A percentile compares a stretch with the other conserved stretches of the same genome.
These are phyloP conservation scores for Tenebrio molitor DNA, from an alignment of 1,140 invertebrate species.

Conservation along the genomic window DNA sequence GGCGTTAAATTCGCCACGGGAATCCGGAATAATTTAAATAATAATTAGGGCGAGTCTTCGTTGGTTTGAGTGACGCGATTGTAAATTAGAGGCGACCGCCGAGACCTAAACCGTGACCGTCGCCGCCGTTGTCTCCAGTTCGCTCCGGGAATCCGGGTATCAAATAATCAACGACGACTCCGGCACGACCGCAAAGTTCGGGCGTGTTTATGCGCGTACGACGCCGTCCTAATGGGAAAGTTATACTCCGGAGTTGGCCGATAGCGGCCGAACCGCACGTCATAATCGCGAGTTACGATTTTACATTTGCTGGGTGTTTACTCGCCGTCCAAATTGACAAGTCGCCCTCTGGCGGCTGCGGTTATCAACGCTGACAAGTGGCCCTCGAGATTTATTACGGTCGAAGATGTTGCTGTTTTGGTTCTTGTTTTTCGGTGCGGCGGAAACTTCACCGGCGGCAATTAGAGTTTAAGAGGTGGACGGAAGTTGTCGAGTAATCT, in stretches of 20 bases:
- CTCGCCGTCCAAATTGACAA: too few relatives aligned
- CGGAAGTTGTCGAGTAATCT: too few relatives aligned
- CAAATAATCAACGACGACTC: conserved; percentile 20
- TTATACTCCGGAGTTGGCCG: too few relatives aligned
- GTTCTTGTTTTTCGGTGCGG: too few relatives aligned
- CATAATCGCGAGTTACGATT: conserved; percentile 1
- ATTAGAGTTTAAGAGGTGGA: too few relatives aligned
- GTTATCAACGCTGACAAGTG: too few relatives aligned
- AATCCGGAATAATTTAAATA: conserved; percentile 31
- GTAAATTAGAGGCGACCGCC: conserved; percentile 22
- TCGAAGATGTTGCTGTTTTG: too few relatives aligned
- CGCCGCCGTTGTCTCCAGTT: not conserved
- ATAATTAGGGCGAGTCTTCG: conserved; percentile 22
- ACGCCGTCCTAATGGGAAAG: conserved; percentile 2
- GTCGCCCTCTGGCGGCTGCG: too few relatives aligned
- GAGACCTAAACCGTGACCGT: not conserved
- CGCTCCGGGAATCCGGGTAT: conserved; percentile 2
- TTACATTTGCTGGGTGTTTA: too few relatives aligned
- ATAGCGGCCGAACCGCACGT: not conserved
- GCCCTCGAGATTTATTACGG: too few relatives aligned
- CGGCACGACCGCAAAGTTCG: not conserved
- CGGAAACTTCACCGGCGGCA: too few relatives aligned
- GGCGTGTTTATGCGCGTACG: not conserved
- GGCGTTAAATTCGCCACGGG: conserved; percentile 20
- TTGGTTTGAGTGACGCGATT: conserved; percentile 24